Base-by-base conservation (phyloP, 2,888 invertebrate genomes). In the Cantharis rustica region DNA sequence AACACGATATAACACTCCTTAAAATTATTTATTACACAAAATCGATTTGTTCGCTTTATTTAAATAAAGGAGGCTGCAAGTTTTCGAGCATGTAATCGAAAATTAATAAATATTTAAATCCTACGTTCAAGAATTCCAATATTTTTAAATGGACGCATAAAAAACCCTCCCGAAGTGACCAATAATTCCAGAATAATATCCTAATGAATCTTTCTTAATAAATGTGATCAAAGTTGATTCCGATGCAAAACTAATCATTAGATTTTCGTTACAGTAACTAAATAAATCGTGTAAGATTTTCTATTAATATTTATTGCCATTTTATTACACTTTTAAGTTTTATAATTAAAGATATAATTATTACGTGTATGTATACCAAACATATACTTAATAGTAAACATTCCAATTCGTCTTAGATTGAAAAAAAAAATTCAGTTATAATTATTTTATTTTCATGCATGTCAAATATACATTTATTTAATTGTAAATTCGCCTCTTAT, bases 1-100 rank as follows among this genome's bases (percentile, higher is more conserved):
- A 75, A 72, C 66, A 66, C 64, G 64, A 66, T 66, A 20, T 66
- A 20, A 66, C 64, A 66, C 64, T 66, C 64, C 64, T 66, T 66
- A 66, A 66, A 23, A 66, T 66, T 66, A 23, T 66, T 66, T 66
- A 66, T 66, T 66, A 66, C 16, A 66, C 23, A 20, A 17, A 16
- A 16, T 66, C 64, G 64, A 23, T 20, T 66, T 47, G 47, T n/a
- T 47, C 47, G 47, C 47, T 47, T 47, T 47, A 47, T 47, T 47
- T 47, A 47, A 47, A 47, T 47, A 47, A 47, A n/a, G 47, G 47
- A 47, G 47, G 47, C n/a, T 47, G 47, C 2, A n/a, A 47, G 47
- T 47, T 47, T 47, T 47, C 7, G 5, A 7, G n/a, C 47, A n/a
- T 47, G 47, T 47, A 47, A 47, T 47, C 47, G 47, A 7, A 47